Percentiles rank a stretch among this genome's conserved stretches.
Conservation (phyloP, 2,797 vertebrate species). For the Fringilla coelebs region DNA sequence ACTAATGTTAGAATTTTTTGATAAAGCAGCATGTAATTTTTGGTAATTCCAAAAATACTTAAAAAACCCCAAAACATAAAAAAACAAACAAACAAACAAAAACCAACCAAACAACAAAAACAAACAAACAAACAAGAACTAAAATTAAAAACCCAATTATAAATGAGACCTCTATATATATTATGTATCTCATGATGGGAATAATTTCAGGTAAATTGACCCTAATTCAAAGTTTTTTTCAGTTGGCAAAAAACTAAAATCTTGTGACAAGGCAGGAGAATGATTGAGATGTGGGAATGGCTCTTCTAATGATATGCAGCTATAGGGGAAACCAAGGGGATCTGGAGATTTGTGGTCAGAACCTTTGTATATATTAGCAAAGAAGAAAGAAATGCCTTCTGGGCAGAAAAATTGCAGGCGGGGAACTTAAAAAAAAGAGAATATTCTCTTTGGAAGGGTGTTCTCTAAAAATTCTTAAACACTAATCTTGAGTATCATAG, state of each 20-base stretch:
- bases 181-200: neutral
- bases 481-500: neutral
- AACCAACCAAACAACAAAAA: no score
- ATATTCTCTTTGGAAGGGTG: neutral
- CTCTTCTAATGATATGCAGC: neutral
- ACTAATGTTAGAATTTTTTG: neutral
- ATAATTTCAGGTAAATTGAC: neutral
- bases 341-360: neutral
- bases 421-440: neutral
- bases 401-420: neutral
- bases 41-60: neutral
- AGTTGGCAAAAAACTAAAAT: neutral
- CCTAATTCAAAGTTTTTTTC: neutral
- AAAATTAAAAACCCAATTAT: accelerated
- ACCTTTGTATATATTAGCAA: neutral
- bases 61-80: neutral
- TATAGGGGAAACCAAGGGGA: neutral
- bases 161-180: neutral
- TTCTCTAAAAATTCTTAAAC: neutral
- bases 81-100: no score
- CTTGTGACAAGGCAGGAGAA: neutral
- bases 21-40: neutral
- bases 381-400: neutral
- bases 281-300: neutral
- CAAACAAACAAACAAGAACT: neutral